Percentiles rank a stretch among this genome's conserved stretches.
Conservation (phyloP, 92 coral and sea anemone species). For the Palythoa caribaeorum region DNA sequence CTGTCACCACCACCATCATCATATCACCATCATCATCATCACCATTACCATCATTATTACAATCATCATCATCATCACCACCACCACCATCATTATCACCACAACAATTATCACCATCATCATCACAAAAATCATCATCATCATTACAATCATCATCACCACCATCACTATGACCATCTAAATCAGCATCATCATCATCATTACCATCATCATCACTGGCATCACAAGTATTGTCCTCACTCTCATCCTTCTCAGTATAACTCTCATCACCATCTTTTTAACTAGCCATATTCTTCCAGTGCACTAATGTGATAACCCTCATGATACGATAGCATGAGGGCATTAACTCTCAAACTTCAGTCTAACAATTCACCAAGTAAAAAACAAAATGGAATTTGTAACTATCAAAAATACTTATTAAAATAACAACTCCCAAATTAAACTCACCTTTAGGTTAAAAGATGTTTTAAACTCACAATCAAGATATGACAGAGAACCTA, state of each 20-base stretch:
- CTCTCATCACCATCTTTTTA: not conserved
- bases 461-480: conserved; percentile 67
- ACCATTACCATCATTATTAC: not conserved
- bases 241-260: not conserved
- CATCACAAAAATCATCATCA: too few species aligned
- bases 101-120: too few species aligned
- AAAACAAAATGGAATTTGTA: not conserved
- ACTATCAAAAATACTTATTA: not conserved
- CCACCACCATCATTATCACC: too few species aligned
- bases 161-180: too few species aligned
- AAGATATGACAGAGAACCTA: conserved; percentile 58
- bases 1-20: not conserved
- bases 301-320: too few species aligned
- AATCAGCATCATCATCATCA: not conserved
- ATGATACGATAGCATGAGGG: too few species aligned
- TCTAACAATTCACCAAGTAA: not conserved
- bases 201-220: not conserved
- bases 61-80: too few species aligned
- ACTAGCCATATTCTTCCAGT: too few species aligned
- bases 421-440: not conserved
- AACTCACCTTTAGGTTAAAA: conserved; percentile 46
- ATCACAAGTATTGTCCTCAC: not conserved
- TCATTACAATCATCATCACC: too few species aligned
- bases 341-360: too few species aligned
- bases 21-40: not conserved